Evolutionary conservation across 2,797 vertebrate genomes (phyloP).

Genomic region (Ctenopoma kingsleyae): DNA sequence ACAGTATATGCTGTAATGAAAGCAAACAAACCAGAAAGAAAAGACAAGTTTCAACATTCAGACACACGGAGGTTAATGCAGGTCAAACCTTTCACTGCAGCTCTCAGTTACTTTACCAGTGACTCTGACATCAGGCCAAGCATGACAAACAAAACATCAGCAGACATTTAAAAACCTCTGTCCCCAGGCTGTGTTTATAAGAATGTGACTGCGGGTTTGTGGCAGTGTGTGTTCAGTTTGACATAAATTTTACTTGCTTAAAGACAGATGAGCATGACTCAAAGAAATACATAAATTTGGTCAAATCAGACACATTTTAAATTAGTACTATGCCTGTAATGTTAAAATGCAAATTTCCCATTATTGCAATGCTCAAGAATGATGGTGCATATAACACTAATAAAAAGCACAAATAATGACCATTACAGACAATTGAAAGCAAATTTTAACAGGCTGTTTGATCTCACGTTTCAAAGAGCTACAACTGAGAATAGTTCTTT

Average conservation of each 20-base stretch:
- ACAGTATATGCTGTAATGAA: neutral
- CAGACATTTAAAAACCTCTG: slow-evolving; percentile 17
- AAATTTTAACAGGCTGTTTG: slow-evolving; percentile 11
- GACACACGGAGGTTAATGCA: neutral
- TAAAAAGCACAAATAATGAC: neutral
- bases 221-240: neutral
- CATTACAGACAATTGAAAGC: neutral
- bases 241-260: neutral
- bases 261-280: slow-evolving; percentile 1
- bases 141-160: slow-evolving; percentile 30
- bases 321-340: neutral
- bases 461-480: slow-evolving; percentile 2
- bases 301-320: slow-evolving; percentile 3
- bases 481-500: no score
- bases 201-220: slow-evolving; percentile 16
- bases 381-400: neutral
- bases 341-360: neutral
- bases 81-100: slow-evolving; percentile 17
- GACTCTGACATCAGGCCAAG: slow-evolving; percentile 27
- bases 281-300: neutral
- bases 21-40: neutral
- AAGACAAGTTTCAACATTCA: neutral
- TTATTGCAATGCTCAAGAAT: neutral
- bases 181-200: slow-evolving; percentile 32
- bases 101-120: slow-evolving; percentile 15